Evolutionary conservation across 2,888 invertebrate species (phyloP), one percentile per base, ranked within the genome.

Genomic region (Zygothrica quintamaculata): DNA sequence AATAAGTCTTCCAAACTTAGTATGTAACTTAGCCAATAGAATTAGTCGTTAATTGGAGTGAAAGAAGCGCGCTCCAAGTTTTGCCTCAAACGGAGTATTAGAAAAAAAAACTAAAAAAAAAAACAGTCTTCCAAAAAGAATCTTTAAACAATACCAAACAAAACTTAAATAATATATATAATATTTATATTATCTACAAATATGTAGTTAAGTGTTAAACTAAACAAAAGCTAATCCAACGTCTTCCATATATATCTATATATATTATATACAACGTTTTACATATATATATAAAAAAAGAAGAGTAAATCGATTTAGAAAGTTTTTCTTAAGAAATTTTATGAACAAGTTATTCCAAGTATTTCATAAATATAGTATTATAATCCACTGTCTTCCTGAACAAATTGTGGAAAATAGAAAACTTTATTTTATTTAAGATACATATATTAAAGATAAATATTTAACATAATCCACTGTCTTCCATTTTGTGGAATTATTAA

Each of bases 1-100:
- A 85, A 89, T 87, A 92, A 90, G 92, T 92, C 92, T 92, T 92
- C 92, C 92, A 92, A 81, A 65, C 74, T 74, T 76, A 76, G 75
- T 50, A 16, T 1, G 57, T 84, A 84, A 62, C n/a, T 67, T 69
- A 67, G 55, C 16, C 31, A 42, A 51, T 79, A 85, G 80, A 65
- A 46, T 64, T 69, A 77, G 60, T 68, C 60, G 39, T 16, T 52
- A 36, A 66, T 47, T 53, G 59, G 66, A 74, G 69, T 64, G 22
- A 46, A 11, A 39, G 44, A 51, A 46, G 62, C 36, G 46, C 56
- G 43, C 51, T 33, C 3, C n/a, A 8, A 33, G 29, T 34, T 50
- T 61, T 60, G 59, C 56, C 0, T 1, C 15, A 59, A 51, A 25
- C 82, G 82, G 82, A 78, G 74, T 74, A 57, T n/a, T n/a, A 51